Base-by-base conservation (phyloP, 2,888 invertebrate genomes). In the Zeuzera pyrina region DNA sequence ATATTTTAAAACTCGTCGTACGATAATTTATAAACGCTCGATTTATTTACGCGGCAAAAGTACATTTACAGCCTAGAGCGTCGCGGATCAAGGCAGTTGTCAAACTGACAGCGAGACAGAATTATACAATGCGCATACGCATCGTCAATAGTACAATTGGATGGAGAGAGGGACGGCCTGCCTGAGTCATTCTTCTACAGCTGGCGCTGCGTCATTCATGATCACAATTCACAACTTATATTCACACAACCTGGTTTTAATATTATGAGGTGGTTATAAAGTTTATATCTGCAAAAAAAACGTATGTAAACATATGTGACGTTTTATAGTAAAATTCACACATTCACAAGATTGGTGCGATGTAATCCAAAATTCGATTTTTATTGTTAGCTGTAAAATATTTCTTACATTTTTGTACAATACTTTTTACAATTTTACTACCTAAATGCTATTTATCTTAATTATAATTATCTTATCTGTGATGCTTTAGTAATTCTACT, bases 201-300 rank as follows among this genome's bases (percentile, higher is more conserved):
- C 67, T 67, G 68, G 64, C 70, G 65, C 69, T 58, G 61, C 66
- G 72, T 78, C 78, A 78, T 77, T 76, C 69, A 73, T 62, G 57
- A 56, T n/a, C n/a, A n/a, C n/a, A n/a, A n/a, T n/a, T n/a, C n/a
- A n/a, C n/a, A n/a, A n/a, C n/a, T n/a, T n/a, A 39, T 41, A 38
- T 30, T 11, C 29, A 14, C 34, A 33, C 48, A 57, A 49, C 48
- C 45, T 38, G 54, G 55, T 54, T 48, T 54, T 42, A 35, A 33
- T 44, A 38, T 36, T 63, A 52, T 52, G 34, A 40, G 55, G 47
- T 51, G 38, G 48, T 1, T 0, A 33, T 59, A 60, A 52, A 49
- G 54, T 42, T 34, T 44, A 45, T 45, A 49, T 51, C 63, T 36
- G 35, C 10, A 8, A 32, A 25, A 25, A 25, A 25, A 12, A 12